phyloP scores from a whole-genome alignment of 2,113 vertebrate genomes.

The Tursiops truncatus region DNA sequence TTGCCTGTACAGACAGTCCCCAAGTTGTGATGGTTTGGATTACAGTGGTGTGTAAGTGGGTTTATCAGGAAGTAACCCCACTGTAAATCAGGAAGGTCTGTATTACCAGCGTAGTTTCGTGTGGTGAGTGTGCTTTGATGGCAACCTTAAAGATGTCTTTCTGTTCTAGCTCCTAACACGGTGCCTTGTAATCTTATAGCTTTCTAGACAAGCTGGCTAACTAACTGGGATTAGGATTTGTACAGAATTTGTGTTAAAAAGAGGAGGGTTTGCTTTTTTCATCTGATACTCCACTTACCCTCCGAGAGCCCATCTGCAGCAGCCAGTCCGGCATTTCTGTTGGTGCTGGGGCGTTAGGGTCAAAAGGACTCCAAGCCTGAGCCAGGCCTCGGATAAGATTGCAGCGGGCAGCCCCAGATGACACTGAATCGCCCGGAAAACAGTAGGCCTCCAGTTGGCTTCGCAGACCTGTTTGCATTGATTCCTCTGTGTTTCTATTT shows the following conservation, averaged over 20 bases:
- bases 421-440: no score
- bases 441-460: neutral
- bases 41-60: neutral
- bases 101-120: neutral
- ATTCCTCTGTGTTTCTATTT: neutral
- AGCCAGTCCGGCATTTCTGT: neutral
- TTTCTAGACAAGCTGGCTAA: neutral
- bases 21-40: neutral
- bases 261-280: neutral
- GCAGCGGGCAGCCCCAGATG: accelerated
- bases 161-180: neutral
- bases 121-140: neutral
- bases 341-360: neutral
- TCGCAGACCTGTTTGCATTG: neutral
- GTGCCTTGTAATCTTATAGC: neutral
- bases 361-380: neutral
- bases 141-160: neutral
- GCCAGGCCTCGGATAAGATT: no score
- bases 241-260: neutral
- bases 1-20: neutral
- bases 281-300: no score
- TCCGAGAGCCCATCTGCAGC: accelerated
- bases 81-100: neutral
- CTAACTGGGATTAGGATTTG: neutral
- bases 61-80: neutral